Conservation (phyloP, 2,888 invertebrate genomes). For the Limnephilus rhombicus region DNA sequence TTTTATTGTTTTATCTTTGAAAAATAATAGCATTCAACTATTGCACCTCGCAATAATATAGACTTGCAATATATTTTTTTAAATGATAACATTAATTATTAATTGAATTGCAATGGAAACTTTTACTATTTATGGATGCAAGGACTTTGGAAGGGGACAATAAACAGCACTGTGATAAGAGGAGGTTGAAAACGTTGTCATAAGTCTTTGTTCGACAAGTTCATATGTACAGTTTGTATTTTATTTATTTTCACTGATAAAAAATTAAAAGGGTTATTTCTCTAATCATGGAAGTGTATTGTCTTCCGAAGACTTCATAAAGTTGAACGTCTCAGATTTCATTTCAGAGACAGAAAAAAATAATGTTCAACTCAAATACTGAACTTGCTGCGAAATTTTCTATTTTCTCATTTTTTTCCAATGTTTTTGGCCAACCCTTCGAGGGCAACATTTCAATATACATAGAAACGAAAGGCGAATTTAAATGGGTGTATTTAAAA, state of each 20-base stretch:
- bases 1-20: not conserved
- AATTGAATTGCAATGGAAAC: not conserved
- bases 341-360: not conserved
- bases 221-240: not conserved
- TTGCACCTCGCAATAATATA: not conserved
- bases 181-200: not conserved
- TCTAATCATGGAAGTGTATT: not conserved
- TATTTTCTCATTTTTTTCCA: too few relatives aligned
- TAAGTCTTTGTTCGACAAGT: not conserved
- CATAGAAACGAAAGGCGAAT: too few relatives aligned
- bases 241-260: not conserved
- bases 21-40: not conserved
- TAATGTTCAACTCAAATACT: too few relatives aligned
- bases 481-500: too few relatives aligned
- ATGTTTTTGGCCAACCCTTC: too few relatives aligned
- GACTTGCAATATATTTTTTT: not conserved
- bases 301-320: not conserved
- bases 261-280: not conserved
- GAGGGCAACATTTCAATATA: too few relatives aligned
- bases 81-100: not conserved
- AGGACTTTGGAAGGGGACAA: not conserved
- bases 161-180: not conserved
- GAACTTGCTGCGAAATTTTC: too few relatives aligned
- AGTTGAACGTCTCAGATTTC: not conserved
- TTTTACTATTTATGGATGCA: not conserved